Conservation (phyloP, 1,140 invertebrate species). For the Acromyrmex echinatior region DNA sequence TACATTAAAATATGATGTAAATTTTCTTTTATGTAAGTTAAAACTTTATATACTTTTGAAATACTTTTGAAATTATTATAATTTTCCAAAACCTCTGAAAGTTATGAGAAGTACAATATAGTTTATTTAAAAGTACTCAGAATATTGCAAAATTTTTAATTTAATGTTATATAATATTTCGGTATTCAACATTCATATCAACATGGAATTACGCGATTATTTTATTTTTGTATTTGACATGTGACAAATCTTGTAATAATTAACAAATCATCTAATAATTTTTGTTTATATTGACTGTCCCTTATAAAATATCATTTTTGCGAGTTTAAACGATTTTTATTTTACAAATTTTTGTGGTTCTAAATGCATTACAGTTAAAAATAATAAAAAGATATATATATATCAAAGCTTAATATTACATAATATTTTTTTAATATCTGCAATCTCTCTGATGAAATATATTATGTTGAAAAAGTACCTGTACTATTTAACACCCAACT, state of each 20-base stretch:
- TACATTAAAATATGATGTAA: conserved; percentile 41
- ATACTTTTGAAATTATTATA: conserved; percentile 36
- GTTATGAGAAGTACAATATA: conserved; percentile 25
- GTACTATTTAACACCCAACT: not conserved
- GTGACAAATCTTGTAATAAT: not conserved
- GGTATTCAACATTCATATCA: not conserved
- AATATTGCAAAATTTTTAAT: conserved; percentile 26
- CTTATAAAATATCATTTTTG: conserved; percentile 33
- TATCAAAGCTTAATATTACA: not conserved
- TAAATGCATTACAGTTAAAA: conserved; percentile 30
- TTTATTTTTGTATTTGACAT: conserved; percentile 23
- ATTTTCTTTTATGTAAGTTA: conserved; percentile 41
- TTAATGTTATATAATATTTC: conserved; percentile 41
- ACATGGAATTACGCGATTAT: conserved; percentile 4
- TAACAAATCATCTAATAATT: not conserved
- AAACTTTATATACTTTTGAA: not conserved
- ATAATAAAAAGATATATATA: not conserved
- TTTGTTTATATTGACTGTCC: conserved; percentile 1
- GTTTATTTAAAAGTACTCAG: conserved; percentile 33
- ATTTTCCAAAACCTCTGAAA: conserved; percentile 10
- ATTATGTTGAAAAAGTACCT: not conserved
- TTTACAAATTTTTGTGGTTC: conserved; percentile 40
- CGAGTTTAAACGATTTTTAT: conserved; percentile 12
- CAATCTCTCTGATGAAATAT: not conserved
- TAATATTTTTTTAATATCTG: conserved; percentile 1